A percentile compares a stretch with the other conserved stretches of the same genome.
These are phyloP conservation scores for Athripsodes cinereus DNA, from an alignment of 2,888 invertebrate species.

Conservation along the genomic window DNA sequence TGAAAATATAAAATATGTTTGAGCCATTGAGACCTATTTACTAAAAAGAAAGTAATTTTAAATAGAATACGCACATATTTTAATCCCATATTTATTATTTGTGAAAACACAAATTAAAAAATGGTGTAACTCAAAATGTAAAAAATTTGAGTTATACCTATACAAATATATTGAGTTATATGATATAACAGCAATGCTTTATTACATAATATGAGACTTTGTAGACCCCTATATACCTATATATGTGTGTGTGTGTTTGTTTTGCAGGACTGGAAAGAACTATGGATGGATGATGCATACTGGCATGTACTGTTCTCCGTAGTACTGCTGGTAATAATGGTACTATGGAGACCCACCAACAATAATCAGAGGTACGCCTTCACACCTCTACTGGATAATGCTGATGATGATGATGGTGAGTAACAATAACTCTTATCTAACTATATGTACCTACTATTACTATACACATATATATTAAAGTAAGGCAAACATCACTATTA, in stretches of 20 bases:
- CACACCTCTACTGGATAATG: slow-evolving; percentile 80
- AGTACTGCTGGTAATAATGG: slow-evolving; percentile 85
- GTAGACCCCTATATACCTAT: neutral
- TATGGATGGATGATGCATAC: slow-evolving; percentile 93
- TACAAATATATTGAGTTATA: neutral
- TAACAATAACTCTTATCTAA: no score
- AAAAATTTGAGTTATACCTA: neutral
- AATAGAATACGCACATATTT: no score
- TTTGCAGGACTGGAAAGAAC: slow-evolving; percentile 74
- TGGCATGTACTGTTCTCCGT: slow-evolving; percentile 92
- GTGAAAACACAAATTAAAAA: no score
- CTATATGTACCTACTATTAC: no score
- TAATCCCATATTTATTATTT: no score
- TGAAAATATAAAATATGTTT: no score
- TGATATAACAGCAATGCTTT: neutral
- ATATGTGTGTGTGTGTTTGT: neutral
- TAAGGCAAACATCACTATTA: no score
- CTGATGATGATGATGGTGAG: slow-evolving; percentile 73
- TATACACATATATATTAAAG: no score
- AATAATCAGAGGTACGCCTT: slow-evolving; percentile 95
- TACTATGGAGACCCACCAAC: slow-evolving; percentile 91
- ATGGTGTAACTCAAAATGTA: no score
- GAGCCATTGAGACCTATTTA: no score
- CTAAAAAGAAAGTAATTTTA: no score
- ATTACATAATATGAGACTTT: neutral